phyloP scores from a whole-genome alignment of 2,113 vertebrate genomes.

The Proteles cristata region DNA sequence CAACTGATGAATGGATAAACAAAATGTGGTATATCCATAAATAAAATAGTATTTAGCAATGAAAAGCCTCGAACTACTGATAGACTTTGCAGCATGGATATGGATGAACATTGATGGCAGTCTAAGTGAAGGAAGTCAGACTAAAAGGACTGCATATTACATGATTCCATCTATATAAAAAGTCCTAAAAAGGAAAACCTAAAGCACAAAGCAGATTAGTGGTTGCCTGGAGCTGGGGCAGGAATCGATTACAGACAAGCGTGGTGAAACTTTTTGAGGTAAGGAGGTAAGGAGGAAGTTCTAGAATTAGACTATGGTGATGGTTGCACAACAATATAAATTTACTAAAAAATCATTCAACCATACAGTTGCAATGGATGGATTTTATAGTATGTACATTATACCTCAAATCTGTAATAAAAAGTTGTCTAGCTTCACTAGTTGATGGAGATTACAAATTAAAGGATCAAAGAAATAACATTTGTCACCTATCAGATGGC shows the following conservation, averaged over 20 bases:
- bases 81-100: not conserved
- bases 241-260: not conserved
- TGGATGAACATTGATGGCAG: not conserved
- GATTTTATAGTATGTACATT: not conserved
- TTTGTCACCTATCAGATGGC: not conserved
- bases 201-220: not conserved
- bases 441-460: not conserved
- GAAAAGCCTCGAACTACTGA: not conserved
- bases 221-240: not conserved
- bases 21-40: not conserved
- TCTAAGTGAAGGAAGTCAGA: conserved; percentile 9
- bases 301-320: not conserved
- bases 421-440: not conserved
- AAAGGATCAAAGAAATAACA: not conserved
- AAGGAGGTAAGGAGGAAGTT: not conserved
- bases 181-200: not conserved
- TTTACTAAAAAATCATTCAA: conserved; percentile 22
- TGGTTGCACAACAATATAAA: not conserved
- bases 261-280: not conserved
- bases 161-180: not conserved
- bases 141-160: not conserved
- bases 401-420: not conserved
- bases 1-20: not conserved
- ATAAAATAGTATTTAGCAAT: not conserved
- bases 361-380: not conserved